These are phyloP conservation scores for Pachypanchax playfairii DNA, from an alignment of 2,113 vertebrate genomes.

Conservation along the genomic window DNA sequence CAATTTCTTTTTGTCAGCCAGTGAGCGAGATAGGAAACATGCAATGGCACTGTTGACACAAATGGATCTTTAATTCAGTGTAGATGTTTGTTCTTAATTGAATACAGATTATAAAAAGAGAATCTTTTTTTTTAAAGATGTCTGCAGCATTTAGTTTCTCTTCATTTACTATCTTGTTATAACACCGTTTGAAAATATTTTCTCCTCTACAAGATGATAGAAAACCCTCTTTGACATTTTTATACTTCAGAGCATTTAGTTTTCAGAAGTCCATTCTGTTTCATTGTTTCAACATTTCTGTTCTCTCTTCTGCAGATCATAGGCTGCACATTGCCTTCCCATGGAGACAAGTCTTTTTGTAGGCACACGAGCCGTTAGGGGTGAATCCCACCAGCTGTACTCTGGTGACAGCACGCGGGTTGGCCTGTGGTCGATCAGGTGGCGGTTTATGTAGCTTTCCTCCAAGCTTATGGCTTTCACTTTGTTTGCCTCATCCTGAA, in stretches of 20 bases:
- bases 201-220: background rate
- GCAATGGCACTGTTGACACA: slow-evolving; percentile 23
- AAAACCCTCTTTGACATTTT: no score
- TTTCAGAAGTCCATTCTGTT: background rate
- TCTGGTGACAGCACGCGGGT: slow-evolving; percentile 80
- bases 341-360: slow-evolving; percentile 70
- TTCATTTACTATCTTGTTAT: background rate
- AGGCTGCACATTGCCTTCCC: slow-evolving; percentile 59
- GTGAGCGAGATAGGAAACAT: slow-evolving; percentile 31
- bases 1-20: slow-evolving; percentile 55
- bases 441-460: slow-evolving; percentile 83
- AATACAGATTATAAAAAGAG: slow-evolving; percentile 5
- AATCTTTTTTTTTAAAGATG: slow-evolving; percentile 4
- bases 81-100: slow-evolving; percentile 19
- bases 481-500: slow-evolving; percentile 70
- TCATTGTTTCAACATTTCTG: slow-evolving; percentile 39
- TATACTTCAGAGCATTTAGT: no score
- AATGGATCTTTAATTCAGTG: slow-evolving; percentile 55
- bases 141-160: slow-evolving; percentile 4
- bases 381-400: slow-evolving; percentile 80
- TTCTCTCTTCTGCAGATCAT: slow-evolving; percentile 39
- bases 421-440: slow-evolving; percentile 75
- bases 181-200: background rate
- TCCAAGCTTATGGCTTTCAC: slow-evolving; percentile 71
- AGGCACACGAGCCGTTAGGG: slow-evolving; percentile 52